A percentile compares a stretch with the other conserved stretches of the same genome.
These are phyloP conservation scores for Drymonia ruficornis DNA, from an alignment of 2,888 invertebrate genomes.

Conservation along the genomic window DNA sequence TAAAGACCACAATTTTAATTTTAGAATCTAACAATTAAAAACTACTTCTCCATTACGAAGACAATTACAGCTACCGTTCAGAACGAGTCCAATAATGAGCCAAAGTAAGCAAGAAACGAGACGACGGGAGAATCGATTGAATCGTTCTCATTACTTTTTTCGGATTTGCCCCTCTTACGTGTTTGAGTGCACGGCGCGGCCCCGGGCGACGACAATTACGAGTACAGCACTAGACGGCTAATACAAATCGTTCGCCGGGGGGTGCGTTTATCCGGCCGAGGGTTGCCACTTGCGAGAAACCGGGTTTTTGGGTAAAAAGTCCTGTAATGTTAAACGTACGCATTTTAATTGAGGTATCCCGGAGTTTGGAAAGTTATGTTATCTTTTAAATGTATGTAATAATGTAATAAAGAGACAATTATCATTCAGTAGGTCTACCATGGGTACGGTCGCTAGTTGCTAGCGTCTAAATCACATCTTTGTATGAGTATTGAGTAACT, in stretches of 20 bases:
- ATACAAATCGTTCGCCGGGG: slow-evolving; percentile 81
- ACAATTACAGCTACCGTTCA: slow-evolving; percentile 10
- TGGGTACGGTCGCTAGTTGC: too few species aligned
- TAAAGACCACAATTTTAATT: too few species aligned
- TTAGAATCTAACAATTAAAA: neutral
- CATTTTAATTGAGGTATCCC: too few species aligned
- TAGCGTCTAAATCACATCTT: too few species aligned
- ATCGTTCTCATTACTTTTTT: slow-evolving; percentile 63
- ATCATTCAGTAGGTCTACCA: too few species aligned
- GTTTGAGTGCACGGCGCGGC: slow-evolving; percentile 71
- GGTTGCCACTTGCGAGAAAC: slow-evolving; percentile 35
- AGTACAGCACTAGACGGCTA: slow-evolving; percentile 79
- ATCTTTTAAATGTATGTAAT: too few species aligned
- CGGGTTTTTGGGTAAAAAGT: slow-evolving; percentile 11
- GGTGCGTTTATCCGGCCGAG: slow-evolving; percentile 73
- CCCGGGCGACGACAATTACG: slow-evolving; percentile 79
- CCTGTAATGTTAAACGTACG: too few species aligned
- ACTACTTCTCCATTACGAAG: neutral
- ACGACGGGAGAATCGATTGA: slow-evolving; percentile 52
- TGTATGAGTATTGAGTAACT: too few species aligned
- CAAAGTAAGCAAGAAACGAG: slow-evolving; percentile 36
- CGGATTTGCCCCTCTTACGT: slow-evolving; percentile 64
- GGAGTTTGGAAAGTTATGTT: too few species aligned
- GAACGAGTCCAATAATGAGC: slow-evolving; percentile 28
- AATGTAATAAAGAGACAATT: too few species aligned